phyloP scores from a whole-genome alignment of 1,140 invertebrate genomes.

The Phymorhynchus buccinoides region DNA sequence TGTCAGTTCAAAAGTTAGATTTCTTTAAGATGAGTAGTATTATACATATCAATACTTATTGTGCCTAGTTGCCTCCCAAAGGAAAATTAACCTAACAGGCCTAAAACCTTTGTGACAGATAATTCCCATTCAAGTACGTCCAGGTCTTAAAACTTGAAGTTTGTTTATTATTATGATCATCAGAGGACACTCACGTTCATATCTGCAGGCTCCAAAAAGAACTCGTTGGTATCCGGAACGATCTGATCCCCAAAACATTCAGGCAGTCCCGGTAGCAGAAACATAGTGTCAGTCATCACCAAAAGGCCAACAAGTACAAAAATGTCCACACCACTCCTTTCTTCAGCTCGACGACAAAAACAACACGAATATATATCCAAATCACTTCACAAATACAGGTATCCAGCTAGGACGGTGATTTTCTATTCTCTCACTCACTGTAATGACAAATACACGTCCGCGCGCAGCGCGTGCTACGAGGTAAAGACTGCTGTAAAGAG shows the following conservation, averaged over 20 bases:
- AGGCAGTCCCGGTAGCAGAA: constrained; percentile 45
- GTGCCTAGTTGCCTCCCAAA: no score
- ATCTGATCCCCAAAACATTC: constrained; percentile 71
- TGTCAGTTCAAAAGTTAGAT: no score
- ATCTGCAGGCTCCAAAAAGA: constrained; percentile 61
- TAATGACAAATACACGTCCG: not conserved
- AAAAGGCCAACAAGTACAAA: not conserved
- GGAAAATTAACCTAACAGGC: no score
- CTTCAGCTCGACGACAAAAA: no score
- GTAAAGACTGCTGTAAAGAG: not conserved
- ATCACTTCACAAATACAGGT: not conserved
- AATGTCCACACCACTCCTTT: no score
- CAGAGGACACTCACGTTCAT: constrained; percentile 56
- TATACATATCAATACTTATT: no score
- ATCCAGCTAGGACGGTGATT: not conserved
- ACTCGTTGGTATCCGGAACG: constrained; percentile 69
- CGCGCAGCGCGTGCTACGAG: not conserved
- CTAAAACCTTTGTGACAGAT: no score
- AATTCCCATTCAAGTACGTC: no score
- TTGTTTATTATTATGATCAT: not conserved
- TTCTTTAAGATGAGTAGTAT: no score
- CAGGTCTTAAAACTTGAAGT: no score
- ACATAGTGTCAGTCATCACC: constrained; percentile 59
- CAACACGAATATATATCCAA: not conserved
- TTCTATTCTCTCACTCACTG: not conserved